Base-by-base conservation (phyloP, 2,797 vertebrate species). In the Silurus aristotelis region DNA sequence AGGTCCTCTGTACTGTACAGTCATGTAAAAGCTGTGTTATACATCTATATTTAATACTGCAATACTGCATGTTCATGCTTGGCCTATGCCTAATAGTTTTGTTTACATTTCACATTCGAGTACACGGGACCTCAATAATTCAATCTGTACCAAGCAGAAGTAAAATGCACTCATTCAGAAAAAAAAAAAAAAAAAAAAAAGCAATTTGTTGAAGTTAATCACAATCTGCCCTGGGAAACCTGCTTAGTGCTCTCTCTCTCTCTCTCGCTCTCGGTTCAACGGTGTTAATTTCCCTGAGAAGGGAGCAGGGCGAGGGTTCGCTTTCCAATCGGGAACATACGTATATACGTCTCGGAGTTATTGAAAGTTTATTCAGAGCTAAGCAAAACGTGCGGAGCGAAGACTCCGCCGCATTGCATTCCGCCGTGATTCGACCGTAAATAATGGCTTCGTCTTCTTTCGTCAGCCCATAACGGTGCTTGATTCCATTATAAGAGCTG, bases 151-250 rank as follows among this genome's bases (percentile, higher is more conserved):
- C 8, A 55, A 82, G 82, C 63, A 82, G 64, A 86, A 87, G 86
- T 83, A 78, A 82, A 85, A 84, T 17, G 61, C 84, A 83, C 55
- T 80, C 77, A 61, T 71, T 19, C 76, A 71, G 79, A 70, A 80
- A 52, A 10, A 3, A 10, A 81, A 31, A 48, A 17, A 55, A 75
- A 67, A 86, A 80, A 82, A 81, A 88, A 85, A 88, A 72, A 46
- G 87, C 86, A 68, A 83, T 91, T 91, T 85, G 86, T 70, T 84
- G 71, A 82, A 88, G 63, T 83, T 80, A 83, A 87, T 84, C 58
- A 87, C 60, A 89, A 84, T 48, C 52, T 72, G 73, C 52, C 82
- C 68, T 76, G 83, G 55, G 77, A 83, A 38, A 55, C 25, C 79
- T 85, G 63, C 75, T 84, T 86, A 84, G 80, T n/a, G n/a, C 52